Percentiles rank a stretch among this genome's conserved stretches.
phyloP scores from a whole-genome alignment of 2,113 vertebrate genomes.

The Saiga tatarica region DNA sequence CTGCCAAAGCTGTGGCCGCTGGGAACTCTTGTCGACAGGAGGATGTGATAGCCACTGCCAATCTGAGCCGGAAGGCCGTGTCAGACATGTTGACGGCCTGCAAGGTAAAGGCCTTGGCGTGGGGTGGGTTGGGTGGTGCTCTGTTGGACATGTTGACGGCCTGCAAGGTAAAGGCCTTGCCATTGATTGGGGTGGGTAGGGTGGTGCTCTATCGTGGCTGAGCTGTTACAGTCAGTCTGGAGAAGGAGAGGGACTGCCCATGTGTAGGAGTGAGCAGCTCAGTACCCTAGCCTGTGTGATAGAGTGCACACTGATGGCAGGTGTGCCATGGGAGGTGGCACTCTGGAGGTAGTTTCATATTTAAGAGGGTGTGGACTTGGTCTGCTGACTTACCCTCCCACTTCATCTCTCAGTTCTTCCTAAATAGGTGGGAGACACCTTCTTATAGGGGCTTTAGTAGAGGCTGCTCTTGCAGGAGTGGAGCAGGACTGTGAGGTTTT shows the following conservation, averaged over 20 bases:
- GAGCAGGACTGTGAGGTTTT: background rate
- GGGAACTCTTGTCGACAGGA: constrained; percentile 98
- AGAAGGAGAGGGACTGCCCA: background rate
- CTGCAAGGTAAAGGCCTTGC: constrained; percentile 85
- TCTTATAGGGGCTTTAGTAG: no score
- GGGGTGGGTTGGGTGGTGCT: background rate
- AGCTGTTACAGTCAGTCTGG: background rate
- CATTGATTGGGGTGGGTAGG: rapidly evolving
- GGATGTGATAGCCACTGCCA: constrained; percentile 96
- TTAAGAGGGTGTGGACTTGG: no score
- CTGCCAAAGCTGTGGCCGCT: constrained; percentile 97
- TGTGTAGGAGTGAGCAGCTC: background rate
- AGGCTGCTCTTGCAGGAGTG: no score
- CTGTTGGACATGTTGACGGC: constrained; percentile 93
- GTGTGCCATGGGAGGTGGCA: background rate
- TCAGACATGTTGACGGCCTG: constrained; percentile 95
- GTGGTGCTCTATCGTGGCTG: rapidly evolving
- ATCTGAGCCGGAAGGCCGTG: constrained; percentile 97
- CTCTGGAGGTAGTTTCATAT: background rate
- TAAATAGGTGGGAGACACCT: background rate
- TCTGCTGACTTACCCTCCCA: background rate
- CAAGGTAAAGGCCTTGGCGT: constrained; percentile 81
- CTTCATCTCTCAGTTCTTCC: background rate
- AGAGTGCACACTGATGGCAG: rapidly evolving
- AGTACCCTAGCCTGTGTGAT: background rate